Percentiles rank a stretch among this genome's conserved stretches.
phyloP scores from a whole-genome alignment of 2,113 vertebrate species.

The Clarias magur region DNA sequence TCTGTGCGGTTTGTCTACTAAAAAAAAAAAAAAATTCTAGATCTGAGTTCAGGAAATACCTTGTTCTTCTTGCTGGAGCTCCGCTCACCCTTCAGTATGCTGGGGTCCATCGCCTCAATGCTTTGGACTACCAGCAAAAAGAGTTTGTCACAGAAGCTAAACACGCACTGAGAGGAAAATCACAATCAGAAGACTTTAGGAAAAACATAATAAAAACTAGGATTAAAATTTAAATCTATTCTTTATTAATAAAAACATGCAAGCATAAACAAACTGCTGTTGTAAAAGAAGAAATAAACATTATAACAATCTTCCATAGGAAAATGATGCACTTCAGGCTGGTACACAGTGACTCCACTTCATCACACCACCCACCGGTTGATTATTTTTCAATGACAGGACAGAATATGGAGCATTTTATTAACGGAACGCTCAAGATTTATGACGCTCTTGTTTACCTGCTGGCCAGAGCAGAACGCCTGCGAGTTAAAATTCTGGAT shows the following conservation, averaged over 20 bases:
- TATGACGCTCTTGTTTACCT: slow-evolving; percentile 72
- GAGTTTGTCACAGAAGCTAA: slow-evolving; percentile 89
- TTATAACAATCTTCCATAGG: background rate
- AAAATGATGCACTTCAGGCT: background rate
- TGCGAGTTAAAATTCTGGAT: slow-evolving; percentile 91
- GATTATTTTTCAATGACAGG: background rate
- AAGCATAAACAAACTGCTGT: background rate
- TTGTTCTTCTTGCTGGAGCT: slow-evolving; percentile 81
- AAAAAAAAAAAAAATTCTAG: too few relatives aligned
- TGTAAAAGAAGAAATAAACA: background rate
- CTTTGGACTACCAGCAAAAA: slow-evolving; percentile 87
- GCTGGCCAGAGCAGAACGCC: slow-evolving; percentile 86
- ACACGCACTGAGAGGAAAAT: slow-evolving; percentile 78
- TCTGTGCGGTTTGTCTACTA: too few relatives aligned
- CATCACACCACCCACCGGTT: background rate
- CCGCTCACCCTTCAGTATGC: slow-evolving; percentile 84
- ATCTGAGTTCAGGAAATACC: slow-evolving; percentile 67
- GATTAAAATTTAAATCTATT: background rate
- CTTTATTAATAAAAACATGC: background rate
- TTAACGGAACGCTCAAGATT: background rate
- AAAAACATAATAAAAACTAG: background rate
- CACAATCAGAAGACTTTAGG: background rate
- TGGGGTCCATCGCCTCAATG: slow-evolving; percentile 94
- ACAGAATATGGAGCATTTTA: background rate
- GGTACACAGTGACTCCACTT: background rate